These are phyloP conservation scores for Erebia palarica DNA, from an alignment of 2,888 invertebrate species.

Conservation along the genomic window DNA sequence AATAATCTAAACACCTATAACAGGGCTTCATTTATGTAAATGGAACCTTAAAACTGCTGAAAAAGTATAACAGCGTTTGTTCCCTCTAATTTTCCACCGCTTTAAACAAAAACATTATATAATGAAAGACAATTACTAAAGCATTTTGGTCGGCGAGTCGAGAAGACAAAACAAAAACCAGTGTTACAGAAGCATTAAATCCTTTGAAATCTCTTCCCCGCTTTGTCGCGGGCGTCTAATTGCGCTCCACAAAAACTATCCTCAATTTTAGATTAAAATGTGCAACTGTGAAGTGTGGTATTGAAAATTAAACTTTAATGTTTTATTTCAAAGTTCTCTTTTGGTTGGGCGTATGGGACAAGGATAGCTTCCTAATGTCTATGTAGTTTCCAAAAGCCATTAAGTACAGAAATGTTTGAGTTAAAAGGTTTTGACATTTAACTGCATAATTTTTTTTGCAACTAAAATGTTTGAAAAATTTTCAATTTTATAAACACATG, in stretches of 20 bases:
- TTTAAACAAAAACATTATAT: conserved; percentile 21
- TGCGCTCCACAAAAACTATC: conserved; percentile 65
- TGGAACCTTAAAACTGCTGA: background rate
- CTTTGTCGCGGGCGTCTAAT: conserved; percentile 65
- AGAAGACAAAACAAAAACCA: conserved; percentile 33
- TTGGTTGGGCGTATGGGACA: background rate
- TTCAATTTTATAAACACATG: background rate
- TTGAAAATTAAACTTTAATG: conserved; percentile 27
- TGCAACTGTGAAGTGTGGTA: conserved; percentile 42
- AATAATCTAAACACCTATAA: too few species aligned
- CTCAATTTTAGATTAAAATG: conserved; percentile 68
- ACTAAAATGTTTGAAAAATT: background rate
- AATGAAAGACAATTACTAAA: conserved; percentile 27
- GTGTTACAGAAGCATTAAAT: conserved; percentile 73
- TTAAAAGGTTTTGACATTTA: conserved; percentile 47
- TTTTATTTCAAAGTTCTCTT: conserved; percentile 22
- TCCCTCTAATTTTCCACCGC: conserved; percentile 26
- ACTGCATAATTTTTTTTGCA: conserved; percentile 21
- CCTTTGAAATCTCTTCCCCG: conserved; percentile 61
- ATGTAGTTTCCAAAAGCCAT: conserved; percentile 53
- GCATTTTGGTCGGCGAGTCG: conserved; percentile 21
- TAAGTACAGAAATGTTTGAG: conserved; percentile 59
- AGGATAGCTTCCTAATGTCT: conserved; percentile 27
- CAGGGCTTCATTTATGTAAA: background rate
- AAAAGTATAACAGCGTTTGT: background rate